Evolutionary conservation across 2,888 invertebrate species (phyloP), one percentile per base, ranked within the genome.

Genomic region (Cerastis leucographa): DNA sequence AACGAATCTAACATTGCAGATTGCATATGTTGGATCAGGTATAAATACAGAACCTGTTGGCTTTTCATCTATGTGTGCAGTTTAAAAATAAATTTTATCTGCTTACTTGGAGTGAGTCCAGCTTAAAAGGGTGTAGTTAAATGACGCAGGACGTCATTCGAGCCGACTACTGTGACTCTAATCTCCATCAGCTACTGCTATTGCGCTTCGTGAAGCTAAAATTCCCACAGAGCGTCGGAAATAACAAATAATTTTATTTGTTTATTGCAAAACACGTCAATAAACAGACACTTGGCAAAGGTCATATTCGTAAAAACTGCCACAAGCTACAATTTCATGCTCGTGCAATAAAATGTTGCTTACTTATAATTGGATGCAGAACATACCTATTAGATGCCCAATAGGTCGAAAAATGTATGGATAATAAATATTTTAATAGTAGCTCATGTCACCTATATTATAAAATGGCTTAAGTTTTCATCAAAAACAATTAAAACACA

Each of bases 31-130:
- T 51, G 49, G 49, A 73, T 77, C 69, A 67, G 35, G 40, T 79
- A 82, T 85, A 82, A 85, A 84, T 81, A 83, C 72, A 76, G 81
- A 89, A 89, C 88, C 83, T 77, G 89, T 89, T 86, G 56, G 62
- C 40, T 83, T 76, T 65, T 74, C 79, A 75, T 88, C 78, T 78
- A 75, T 70, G 75, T 73, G 72, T 72, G 71, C 78, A 80, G 83
- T 85, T 84, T 86, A 89, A 88, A 89, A 89, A 88, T 89, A 88
- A 83, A 83, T 78, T 81, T 80, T 85, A 85, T 88, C 81, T 76
- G 51, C 78, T 61, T 80, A 87, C 83, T 80, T 65, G 81, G 64
- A 84, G 79, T 83, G 82, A 84, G 80, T 80, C 83, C 80, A 79
- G 69, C 83, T 83, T 88, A 82, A 81, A 85, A 81, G 83, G 81